Conservation (phyloP, 2,888 invertebrate genomes). For the Trichopoda pennipes region DNA sequence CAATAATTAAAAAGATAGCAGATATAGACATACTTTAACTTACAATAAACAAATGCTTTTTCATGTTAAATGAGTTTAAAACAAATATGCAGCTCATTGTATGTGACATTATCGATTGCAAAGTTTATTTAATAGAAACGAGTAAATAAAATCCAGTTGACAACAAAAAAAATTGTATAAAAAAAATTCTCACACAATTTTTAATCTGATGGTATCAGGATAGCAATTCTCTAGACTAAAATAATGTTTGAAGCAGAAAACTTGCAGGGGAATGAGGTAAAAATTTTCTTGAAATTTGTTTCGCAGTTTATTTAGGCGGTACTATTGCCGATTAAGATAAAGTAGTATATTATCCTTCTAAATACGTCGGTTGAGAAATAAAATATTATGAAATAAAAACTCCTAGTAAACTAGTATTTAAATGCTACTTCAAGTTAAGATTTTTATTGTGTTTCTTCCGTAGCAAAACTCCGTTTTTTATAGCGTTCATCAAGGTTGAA, state of each 20-base stretch:
- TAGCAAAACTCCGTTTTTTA: too few species aligned
- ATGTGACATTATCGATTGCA: constrained; percentile 58
- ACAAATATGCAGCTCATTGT: constrained; percentile 60
- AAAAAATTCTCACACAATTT: constrained; percentile 2
- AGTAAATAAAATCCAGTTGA: constrained; percentile 14
- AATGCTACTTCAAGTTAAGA: too few species aligned
- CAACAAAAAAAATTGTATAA: not conserved
- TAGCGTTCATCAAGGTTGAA: too few species aligned
- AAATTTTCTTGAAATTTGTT: not conserved
- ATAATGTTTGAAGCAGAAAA: constrained; percentile 33
- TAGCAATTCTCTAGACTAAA: constrained; percentile 20
- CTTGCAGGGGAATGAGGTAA: not conserved
- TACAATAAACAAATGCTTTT: constrained; percentile 39
- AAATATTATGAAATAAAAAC: too few species aligned
- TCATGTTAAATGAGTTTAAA: constrained; percentile 61
- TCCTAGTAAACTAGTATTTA: too few species aligned
- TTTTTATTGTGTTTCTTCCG: too few species aligned
- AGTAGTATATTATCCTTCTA: too few species aligned
- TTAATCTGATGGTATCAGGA: not conserved
- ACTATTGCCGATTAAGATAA: too few species aligned
- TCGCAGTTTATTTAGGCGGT: not conserved
- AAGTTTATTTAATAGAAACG: constrained; percentile 63
- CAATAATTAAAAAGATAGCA: constrained; percentile 36
- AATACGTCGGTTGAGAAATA: too few species aligned
- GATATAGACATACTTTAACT: not conserved